Percentiles rank a stretch among this genome's conserved stretches.
These are phyloP conservation scores for Solea solea DNA, from an alignment of 2,113 vertebrate genomes.

Conservation along the genomic window DNA sequence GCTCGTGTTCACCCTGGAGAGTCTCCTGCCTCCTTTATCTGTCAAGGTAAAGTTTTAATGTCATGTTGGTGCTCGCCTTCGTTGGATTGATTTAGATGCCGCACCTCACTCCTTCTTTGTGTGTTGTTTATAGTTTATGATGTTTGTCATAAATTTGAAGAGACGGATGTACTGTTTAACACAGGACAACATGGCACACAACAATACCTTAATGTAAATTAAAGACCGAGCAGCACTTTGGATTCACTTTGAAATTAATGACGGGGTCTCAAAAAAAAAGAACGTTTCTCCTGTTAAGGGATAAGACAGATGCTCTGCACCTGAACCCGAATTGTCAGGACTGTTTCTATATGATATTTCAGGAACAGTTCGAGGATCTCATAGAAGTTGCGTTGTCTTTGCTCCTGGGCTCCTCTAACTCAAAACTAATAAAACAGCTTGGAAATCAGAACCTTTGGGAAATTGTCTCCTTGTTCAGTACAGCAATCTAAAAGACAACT, in stretches of 20 bases:
- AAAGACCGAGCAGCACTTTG: neutral
- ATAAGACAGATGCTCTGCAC: neutral
- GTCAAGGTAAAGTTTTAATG: conserved; percentile 89
- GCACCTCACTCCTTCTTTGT: neutral
- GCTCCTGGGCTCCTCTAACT: conserved; percentile 34
- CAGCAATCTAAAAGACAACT: conserved; percentile 37
- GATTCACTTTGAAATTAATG: neutral
- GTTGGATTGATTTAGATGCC: conserved; percentile 16
- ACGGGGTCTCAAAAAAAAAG: neutral
- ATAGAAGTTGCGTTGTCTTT: conserved; percentile 20
- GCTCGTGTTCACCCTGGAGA: conserved; percentile 96
- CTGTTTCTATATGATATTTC: conserved; percentile 30
- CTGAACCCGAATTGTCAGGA: neutral
- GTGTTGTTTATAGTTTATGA: neutral
- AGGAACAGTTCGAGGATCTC: conserved; percentile 31
- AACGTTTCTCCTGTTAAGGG: too few species aligned
- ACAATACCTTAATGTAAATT: neutral
- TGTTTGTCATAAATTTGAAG: neutral
- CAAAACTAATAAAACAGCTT: conserved; percentile 66
- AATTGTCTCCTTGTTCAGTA: conserved; percentile 50
- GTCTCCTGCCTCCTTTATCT: conserved; percentile 96
- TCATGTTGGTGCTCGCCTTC: neutral
- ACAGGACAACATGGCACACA: neutral
- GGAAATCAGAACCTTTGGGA: conserved; percentile 60
- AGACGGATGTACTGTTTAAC: neutral